phyloP scores from a whole-genome alignment of 2,888 invertebrate species.

The Bombylius discolor region DNA sequence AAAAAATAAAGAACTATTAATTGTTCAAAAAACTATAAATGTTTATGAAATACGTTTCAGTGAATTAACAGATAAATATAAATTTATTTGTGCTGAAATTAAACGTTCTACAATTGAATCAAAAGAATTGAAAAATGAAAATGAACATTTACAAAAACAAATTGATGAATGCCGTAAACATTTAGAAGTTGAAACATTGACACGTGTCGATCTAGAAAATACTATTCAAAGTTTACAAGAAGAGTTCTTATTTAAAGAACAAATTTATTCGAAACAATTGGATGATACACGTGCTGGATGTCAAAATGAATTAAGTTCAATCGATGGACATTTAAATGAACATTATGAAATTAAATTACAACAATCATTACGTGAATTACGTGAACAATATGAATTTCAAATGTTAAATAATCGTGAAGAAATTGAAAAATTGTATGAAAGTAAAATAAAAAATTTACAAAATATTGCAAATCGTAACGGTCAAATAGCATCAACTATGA shows the following conservation, averaged over 20 bases:
- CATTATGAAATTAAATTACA: slow-evolving; percentile 89
- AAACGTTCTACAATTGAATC: slow-evolving; percentile 67
- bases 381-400: slow-evolving; percentile 86
- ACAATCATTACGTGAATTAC: slow-evolving; percentile 77
- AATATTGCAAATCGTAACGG: slow-evolving; percentile 58
- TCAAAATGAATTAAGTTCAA: slow-evolving; percentile 87
- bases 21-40: no score
- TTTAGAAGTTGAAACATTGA: slow-evolving; percentile 85
- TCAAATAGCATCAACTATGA: slow-evolving; percentile 56
- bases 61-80: slow-evolving; percentile 58
- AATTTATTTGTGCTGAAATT: slow-evolving; percentile 61
- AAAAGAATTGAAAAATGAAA: slow-evolving; percentile 63
- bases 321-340: slow-evolving; percentile 83
- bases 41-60: slow-evolving; percentile 56
- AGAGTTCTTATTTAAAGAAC: slow-evolving; percentile 81
- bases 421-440: slow-evolving; percentile 52
- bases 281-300: slow-evolving; percentile 77
- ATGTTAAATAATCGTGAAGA: slow-evolving; percentile 82
- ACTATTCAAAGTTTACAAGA: slow-evolving; percentile 81
- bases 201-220: slow-evolving; percentile 90
- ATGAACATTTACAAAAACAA: slow-evolving; percentile 61
- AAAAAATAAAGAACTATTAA: no score
- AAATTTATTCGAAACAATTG: slow-evolving; percentile 73
- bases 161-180: slow-evolving; percentile 74
- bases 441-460: slow-evolving; percentile 63